Base-by-base conservation (phyloP, 1,140 invertebrate genomes). In the Pseudomyrmex sp. region DNA sequence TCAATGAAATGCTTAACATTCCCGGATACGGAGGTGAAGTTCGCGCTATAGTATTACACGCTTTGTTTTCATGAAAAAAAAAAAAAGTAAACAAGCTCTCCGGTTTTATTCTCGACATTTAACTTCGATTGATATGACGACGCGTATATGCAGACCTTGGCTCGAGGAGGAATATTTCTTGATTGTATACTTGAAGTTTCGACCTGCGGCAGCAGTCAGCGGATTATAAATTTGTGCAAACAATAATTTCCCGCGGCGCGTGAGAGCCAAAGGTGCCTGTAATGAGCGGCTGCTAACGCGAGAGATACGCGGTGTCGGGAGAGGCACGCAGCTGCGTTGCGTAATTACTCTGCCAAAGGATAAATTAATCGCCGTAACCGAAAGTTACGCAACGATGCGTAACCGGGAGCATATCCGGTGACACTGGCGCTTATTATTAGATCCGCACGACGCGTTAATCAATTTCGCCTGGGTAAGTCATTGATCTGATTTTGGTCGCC, bases 301-400 rank as follows among this genome's bases (percentile, higher is more conserved):
- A 20, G 58, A 75, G 59, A 75, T 66, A 52, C 35, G 74, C 65
- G 35, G 68, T 20, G 5, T 63, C 76, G 52, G 23, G 44, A 50
- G 54, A 46, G 75, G 73, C 74, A 82, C 74, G 74, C 83, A 88
- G 87, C 87, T 88, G 86, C 84, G 74, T 89, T 89, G 74, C 70
- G 76, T 88, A 89, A 89, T 89, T 89, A 89, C 75, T 10, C 66
- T 73, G 63, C 52, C 86, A 58, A 70, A 79, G 84, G 86, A 89
- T 88, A 83, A 85, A 85, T 86, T 89, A 88, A 89, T 88, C 82
- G 86, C 66, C 88, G 68, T 86, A 82, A 85, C 84, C 69, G 84
- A 83, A 83, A 61, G 86, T 89, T 89, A 48, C 79, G 79, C 79
- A 89, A 89, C 72, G 18, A 13, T 58, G 79, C 72, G 73, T 87